Evolutionary conservation across 2,797 vertebrate species (phyloP).

Genomic region (Clamator glandarius): DNA sequence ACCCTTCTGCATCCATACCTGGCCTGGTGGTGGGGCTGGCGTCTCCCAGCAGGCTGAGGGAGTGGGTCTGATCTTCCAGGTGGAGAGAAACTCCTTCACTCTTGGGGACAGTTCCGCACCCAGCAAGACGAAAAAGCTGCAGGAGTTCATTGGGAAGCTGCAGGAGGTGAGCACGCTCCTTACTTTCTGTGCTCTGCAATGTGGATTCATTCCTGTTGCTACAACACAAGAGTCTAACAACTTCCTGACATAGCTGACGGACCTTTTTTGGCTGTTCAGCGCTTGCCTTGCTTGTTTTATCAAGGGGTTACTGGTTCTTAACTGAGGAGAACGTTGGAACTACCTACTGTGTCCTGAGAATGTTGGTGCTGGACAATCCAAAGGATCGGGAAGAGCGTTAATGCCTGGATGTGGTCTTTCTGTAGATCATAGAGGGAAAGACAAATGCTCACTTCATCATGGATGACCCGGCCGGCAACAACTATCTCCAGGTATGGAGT

Average conservation of each 20-base stretch:
- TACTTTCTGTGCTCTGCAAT: not conserved
- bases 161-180: slow-evolving; percentile 74
- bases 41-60: not conserved
- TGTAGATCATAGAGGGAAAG: slow-evolving; percentile 81
- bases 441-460: slow-evolving; percentile 82
- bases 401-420: accelerated
- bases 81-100: slow-evolving; percentile 91
- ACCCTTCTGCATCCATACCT: accelerated
- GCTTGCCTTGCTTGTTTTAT: accelerated
- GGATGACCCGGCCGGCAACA: slow-evolving; percentile 94
- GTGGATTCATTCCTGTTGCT: slow-evolving; percentile 74
- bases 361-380: accelerated
- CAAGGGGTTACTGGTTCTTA: accelerated
- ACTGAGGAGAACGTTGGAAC: accelerated
- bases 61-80: slow-evolving; percentile 71
- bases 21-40: not conserved
- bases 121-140: slow-evolving; percentile 78
- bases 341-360: accelerated
- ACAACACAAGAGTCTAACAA: not conserved
- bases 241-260: accelerated
- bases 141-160: slow-evolving; percentile 84
- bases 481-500: slow-evolving; percentile 87
- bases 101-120: slow-evolving; percentile 86
- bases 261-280: accelerated
- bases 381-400: accelerated